phyloP scores from a whole-genome alignment of 2,888 invertebrate species.

The Andrena bucephala region DNA sequence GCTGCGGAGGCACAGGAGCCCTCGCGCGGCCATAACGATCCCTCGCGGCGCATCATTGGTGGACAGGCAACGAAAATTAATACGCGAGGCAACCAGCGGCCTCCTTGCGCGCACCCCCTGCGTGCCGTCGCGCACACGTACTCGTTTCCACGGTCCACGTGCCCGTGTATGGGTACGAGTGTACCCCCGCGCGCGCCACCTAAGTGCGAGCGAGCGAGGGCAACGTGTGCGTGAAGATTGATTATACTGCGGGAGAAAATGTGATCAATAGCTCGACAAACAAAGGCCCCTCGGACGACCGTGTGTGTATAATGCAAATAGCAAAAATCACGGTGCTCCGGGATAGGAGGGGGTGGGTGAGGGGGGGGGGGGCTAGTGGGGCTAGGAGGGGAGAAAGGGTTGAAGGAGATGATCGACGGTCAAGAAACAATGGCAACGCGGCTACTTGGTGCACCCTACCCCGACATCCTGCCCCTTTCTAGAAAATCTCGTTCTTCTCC shows the following conservation, averaged over 20 bases:
- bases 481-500: constrained; percentile 42
- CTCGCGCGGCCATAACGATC: constrained; percentile 73
- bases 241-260: constrained; percentile 85
- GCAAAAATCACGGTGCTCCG: constrained; percentile 79
- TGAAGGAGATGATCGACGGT: constrained; percentile 68
- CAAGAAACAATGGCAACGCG: constrained; percentile 74
- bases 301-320: constrained; percentile 81
- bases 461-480: constrained; percentile 62
- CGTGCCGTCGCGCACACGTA: constrained; percentile 60
- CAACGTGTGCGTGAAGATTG: constrained; percentile 83
- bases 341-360: neutral
- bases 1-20: constrained; percentile 57
- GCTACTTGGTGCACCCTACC: constrained; percentile 67
- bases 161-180: constrained; percentile 27
- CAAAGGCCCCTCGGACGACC: constrained; percentile 80
- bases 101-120: constrained; percentile 78
- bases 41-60: constrained; percentile 72
- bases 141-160: constrained; percentile 62
- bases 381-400: constrained; percentile 45
- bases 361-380: constrained; percentile 63
- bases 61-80: constrained; percentile 81
- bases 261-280: constrained; percentile 84
- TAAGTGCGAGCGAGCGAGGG: constrained; percentile 72
- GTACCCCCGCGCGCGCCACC: constrained; percentile 55
- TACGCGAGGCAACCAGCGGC: constrained; percentile 81